phyloP scores from a whole-genome alignment of 1,140 invertebrate genomes.

The Tribolium madens region DNA sequence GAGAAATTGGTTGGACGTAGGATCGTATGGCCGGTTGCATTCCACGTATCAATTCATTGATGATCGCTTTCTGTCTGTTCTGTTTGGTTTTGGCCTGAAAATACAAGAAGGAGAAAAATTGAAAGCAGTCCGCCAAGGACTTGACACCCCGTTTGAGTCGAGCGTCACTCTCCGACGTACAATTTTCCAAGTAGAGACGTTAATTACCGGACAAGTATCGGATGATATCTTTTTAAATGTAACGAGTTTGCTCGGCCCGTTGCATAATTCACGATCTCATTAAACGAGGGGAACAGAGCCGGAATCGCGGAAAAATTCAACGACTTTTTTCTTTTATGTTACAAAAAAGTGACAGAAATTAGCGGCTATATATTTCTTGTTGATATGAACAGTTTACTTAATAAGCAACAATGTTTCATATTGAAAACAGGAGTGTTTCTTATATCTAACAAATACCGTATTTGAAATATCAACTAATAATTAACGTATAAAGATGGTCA shows the following conservation, averaged over 20 bases:
- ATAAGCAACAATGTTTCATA: too few species aligned
- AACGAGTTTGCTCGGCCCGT: conserved; percentile 56
- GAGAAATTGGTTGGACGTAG: conserved; percentile 69
- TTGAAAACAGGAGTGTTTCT: too few species aligned
- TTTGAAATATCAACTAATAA: too few species aligned
- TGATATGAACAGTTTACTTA: too few species aligned
- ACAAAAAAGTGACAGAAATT: too few species aligned
- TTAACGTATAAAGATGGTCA: too few species aligned
- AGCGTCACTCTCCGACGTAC: conserved; percentile 24
- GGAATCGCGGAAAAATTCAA: background rate
- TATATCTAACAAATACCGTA: too few species aligned
- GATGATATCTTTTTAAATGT: conserved; percentile 48
- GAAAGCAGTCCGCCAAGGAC: background rate
- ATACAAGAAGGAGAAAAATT: conserved; percentile 35
- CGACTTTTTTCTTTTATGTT: background rate
- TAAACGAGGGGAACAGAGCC: conserved; percentile 54
- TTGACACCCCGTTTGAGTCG: conserved; percentile 18
- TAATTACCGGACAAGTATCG: conserved; percentile 45
- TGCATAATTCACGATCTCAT: conserved; percentile 71
- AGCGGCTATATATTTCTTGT: too few species aligned
- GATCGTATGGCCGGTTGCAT: conserved; percentile 73
- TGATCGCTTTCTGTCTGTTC: conserved; percentile 70
- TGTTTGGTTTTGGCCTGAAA: conserved; percentile 72
- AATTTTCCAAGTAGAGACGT: conserved; percentile 44
- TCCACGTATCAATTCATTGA: conserved; percentile 73